Evolutionary conservation across 2,888 invertebrate genomes (phyloP).

Genomic region (Mystacides longicornis): DNA sequence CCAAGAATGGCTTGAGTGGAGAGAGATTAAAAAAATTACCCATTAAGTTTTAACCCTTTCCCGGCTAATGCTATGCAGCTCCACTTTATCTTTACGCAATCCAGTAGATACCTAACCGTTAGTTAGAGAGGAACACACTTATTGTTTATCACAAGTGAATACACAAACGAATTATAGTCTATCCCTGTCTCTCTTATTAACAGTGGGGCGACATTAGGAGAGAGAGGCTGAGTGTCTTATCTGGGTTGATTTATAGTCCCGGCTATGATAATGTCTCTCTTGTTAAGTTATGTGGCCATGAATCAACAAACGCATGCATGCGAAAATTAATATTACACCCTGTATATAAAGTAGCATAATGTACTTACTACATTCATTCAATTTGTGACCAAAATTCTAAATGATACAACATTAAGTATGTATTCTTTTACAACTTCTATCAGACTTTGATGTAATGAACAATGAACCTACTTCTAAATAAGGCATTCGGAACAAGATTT

Average conservation of each 20-base stretch:
- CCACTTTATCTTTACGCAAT: too few relatives aligned
- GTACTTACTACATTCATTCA: background rate
- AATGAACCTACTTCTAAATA: too few relatives aligned
- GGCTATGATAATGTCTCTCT: conserved; percentile 10
- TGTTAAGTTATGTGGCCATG: conserved; percentile 12
- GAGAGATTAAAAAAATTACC: too few relatives aligned
- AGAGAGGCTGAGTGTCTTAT: conserved; percentile 8
- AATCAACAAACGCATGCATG: conserved; percentile 9
- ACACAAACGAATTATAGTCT: too few relatives aligned
- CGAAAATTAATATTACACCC: conserved; percentile 3
- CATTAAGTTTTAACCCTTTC: too few relatives aligned
- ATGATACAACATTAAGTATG: too few relatives aligned
- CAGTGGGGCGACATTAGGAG: background rate
- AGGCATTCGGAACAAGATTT: too few relatives aligned
- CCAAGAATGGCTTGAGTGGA: too few relatives aligned
- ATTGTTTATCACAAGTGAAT: background rate
- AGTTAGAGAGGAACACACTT: background rate
- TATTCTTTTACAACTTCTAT: background rate
- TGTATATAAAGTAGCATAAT: too few relatives aligned
- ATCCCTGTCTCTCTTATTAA: too few relatives aligned
- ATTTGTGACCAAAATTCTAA: background rate
- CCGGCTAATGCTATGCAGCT: too few relatives aligned
- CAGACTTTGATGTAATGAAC: too few relatives aligned
- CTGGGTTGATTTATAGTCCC: conserved; percentile 11
- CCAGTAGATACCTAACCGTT: background rate